Base-by-base conservation (phyloP, 2,888 invertebrate species). In the Isoperla grammatica region DNA sequence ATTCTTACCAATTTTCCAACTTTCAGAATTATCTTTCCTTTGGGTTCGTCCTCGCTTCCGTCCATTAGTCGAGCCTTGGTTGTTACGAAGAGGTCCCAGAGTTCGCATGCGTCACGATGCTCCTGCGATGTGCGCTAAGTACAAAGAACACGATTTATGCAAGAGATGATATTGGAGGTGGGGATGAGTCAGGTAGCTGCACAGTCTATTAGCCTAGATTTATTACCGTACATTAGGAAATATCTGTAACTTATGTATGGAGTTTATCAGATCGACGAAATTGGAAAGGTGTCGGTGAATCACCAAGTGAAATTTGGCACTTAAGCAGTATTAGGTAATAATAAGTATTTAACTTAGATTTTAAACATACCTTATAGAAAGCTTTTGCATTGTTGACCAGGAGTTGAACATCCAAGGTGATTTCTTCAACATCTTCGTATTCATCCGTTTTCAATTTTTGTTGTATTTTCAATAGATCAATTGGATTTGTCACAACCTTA, bases 371-470 rank as follows among this genome's bases (percentile, higher is more conserved):
- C 79, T 83, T 95, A 73, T 97, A 97, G 77, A 95, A 98, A 8
- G 91, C 88, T 74, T 95, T 95, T 0, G 97, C 94, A 78, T 99
- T 99, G 68, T 86, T 90, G 23, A 96, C 88, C 69, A 99, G 81
- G 37, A 96, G 79, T 70, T 95, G 91, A 66, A 99, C 85, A 73
- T 99, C 98, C 8, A 84, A 81, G 40, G 92, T 86, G 63, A 99
- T 78, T 70, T 95, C 94, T 29, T 95, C 95, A 66, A 97, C 82
- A 71, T 95, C 94, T 67, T 90, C 89, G 74, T 99, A 99, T 57
- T 96, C 95, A 68, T 98, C 97, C 0, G 93, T 95, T 81, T 95
- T 96, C 9, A 98, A 76, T 74, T 97, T 98, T 71, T 96, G 96
- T 74, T 97, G 96, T 2, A 99, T 94, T 75, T 90, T 86, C 43